These are phyloP conservation scores for Acrocephalus arundinaceus DNA, from an alignment of 2,113 vertebrate genomes.

Conservation along the genomic window DNA sequence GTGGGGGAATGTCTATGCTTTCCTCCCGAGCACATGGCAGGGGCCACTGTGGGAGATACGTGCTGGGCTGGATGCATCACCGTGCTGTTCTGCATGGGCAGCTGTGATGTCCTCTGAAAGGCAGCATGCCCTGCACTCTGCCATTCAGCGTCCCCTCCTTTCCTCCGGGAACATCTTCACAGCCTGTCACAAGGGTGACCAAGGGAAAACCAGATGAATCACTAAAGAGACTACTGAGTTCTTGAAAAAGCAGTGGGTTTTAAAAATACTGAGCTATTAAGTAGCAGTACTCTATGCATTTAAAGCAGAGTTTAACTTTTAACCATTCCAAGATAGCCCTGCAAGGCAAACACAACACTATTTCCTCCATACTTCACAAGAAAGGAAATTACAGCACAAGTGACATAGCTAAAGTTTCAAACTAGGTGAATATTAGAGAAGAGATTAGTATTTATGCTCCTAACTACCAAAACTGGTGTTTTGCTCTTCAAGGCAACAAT, in stretches of 20 bases:
- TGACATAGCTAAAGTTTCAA: not conserved
- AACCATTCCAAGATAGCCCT: not conserved
- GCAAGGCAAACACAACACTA: not conserved
- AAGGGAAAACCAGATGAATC: not conserved
- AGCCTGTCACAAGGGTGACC: not conserved
- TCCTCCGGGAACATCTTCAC: not conserved
- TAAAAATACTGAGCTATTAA: not conserved
- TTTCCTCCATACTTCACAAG: not conserved
- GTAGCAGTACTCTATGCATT: not conserved
- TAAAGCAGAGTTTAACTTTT: not conserved
- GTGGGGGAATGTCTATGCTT: not conserved
- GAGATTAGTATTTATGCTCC: not conserved
- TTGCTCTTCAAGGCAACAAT: slow-evolving; percentile 19
- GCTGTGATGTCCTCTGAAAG: not conserved
- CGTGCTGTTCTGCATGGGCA: not conserved
- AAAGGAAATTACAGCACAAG: not conserved
- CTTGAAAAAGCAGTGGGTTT: not conserved
- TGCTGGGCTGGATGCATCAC: not conserved
- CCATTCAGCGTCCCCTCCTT: not conserved
- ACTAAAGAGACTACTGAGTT: not conserved
- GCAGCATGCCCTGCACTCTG: not conserved
- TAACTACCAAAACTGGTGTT: slow-evolving; percentile 5
- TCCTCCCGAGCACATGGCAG: not conserved
- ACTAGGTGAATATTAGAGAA: not conserved
- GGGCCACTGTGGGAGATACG: fast-evolving